phyloP scores from a whole-genome alignment of 2,113 vertebrate genomes.

The Clarias magur region DNA sequence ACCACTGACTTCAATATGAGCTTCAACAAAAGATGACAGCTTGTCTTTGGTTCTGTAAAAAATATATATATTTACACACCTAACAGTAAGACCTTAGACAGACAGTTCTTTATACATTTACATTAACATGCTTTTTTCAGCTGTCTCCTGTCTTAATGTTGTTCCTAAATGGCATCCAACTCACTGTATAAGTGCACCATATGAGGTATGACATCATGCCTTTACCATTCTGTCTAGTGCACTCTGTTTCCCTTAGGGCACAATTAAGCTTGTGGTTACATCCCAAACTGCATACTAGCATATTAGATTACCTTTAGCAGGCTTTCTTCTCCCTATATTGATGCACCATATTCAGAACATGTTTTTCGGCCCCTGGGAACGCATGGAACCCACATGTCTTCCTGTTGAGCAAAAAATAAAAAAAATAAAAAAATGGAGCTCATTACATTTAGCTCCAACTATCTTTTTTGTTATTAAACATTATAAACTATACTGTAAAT shows the following conservation, averaged over 20 bases:
- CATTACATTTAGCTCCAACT: background rate
- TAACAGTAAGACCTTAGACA: background rate
- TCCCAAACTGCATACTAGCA: background rate
- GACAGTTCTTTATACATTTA: background rate
- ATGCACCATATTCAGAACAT: background rate
- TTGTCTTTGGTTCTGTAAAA: background rate
- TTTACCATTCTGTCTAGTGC: conserved; percentile 5
- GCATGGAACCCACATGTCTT: background rate
- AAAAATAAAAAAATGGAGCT: background rate
- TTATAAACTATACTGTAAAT: too few species aligned
- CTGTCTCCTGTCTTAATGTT: background rate
- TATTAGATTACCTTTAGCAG: background rate
- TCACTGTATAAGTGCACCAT: background rate
- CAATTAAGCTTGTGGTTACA: conserved; percentile 11
- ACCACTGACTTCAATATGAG: background rate
- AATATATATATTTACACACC: too few species aligned
- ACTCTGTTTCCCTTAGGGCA: conserved; percentile 1
- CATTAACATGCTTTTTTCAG: background rate
- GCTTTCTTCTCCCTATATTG: background rate
- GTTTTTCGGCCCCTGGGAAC: background rate
- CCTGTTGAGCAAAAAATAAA: background rate
- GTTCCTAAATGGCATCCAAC: background rate
- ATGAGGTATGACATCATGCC: background rate
- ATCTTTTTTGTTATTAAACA: background rate
- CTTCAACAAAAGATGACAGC: background rate